These are phyloP conservation scores for Drosophila ohnishii DNA, from an alignment of 1,140 invertebrate genomes.

Conservation along the genomic window DNA sequence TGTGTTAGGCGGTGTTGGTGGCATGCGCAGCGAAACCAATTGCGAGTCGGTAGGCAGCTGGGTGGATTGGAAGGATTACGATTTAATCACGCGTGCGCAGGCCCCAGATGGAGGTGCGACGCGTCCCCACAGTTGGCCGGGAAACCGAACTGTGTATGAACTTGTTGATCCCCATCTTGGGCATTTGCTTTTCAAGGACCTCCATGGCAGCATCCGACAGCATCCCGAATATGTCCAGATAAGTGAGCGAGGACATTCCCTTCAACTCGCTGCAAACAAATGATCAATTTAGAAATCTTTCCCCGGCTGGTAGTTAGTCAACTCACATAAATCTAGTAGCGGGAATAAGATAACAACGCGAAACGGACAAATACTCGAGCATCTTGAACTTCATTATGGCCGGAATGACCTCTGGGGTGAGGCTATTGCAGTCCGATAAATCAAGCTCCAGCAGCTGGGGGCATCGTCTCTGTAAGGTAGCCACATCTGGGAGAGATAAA, in stretches of 20 bases:
- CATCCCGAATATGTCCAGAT: slow-evolving; percentile 91
- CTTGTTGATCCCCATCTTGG: slow-evolving; percentile 84
- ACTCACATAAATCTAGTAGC: slow-evolving; percentile 86
- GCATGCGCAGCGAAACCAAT: slow-evolving; percentile 34
- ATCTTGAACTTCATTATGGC: slow-evolving; percentile 86
- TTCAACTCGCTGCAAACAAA: slow-evolving; percentile 84
- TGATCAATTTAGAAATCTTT: not conserved
- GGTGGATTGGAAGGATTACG: not conserved
- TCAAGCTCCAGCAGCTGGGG: slow-evolving; percentile 91
- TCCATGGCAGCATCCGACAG: slow-evolving; percentile 86
- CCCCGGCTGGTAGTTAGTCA: not conserved
- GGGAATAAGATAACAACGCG: slow-evolving; percentile 92
- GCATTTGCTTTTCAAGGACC: slow-evolving; percentile 83
- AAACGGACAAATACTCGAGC: slow-evolving; percentile 92
- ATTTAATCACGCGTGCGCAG: slow-evolving; percentile 90
- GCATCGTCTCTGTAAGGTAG: slow-evolving; percentile 87
- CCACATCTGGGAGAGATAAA: slow-evolving; percentile 85
- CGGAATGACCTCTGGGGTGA: slow-evolving; percentile 86
- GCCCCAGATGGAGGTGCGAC: slow-evolving; percentile 94
- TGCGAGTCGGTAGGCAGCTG: not conserved
- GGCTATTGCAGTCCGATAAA: slow-evolving; percentile 91
- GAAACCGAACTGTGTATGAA: slow-evolving; percentile 89
- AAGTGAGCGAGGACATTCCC: slow-evolving; percentile 85
- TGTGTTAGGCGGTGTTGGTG: slow-evolving; percentile 21
- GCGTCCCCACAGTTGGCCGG: slow-evolving; percentile 92